Conservation (phyloP, 2,113 vertebrate species). For the Oreochromis aureus region DNA sequence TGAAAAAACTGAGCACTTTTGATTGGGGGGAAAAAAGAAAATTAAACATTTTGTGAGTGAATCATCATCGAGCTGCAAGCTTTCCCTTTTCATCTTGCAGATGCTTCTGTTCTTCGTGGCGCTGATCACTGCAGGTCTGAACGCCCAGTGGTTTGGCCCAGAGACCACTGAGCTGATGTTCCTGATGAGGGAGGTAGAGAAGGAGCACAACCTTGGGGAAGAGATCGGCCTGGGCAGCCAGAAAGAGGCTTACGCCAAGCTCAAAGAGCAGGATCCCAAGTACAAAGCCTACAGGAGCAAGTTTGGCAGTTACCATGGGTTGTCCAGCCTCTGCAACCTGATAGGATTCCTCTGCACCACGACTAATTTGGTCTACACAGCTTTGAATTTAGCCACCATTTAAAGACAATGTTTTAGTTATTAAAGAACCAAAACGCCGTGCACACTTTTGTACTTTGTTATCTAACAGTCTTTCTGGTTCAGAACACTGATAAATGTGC, state of each 20-base stretch:
- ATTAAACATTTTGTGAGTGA: not conserved
- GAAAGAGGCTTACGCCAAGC: constrained; percentile 74
- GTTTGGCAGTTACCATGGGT: constrained; percentile 79
- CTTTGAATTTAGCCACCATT: constrained; percentile 73
- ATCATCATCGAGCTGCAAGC: not conserved
- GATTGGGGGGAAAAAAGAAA: not conserved
- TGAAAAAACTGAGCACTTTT: not conserved
- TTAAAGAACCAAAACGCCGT: not conserved
- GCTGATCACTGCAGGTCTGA: constrained; percentile 65
- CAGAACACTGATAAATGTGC: not conserved
- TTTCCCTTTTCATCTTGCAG: constrained; percentile 47
- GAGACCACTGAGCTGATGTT: constrained; percentile 70
- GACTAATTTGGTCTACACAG: constrained; percentile 72
- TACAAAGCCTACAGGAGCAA: constrained; percentile 64
- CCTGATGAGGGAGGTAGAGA: constrained; percentile 76
- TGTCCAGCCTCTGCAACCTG: constrained; percentile 82
- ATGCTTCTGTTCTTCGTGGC: constrained; percentile 73
- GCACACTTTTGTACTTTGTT: not conserved
- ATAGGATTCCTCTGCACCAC: constrained; percentile 76
- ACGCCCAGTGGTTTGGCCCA: constrained; percentile 78
- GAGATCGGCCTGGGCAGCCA: constrained; percentile 68
- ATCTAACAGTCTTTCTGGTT: not conserved
- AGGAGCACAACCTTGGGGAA: constrained; percentile 76
- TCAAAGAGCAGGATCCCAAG: constrained; percentile 81
- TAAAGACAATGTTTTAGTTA: constrained; percentile 35